Conservation (phyloP, 2,113 vertebrate genomes). For the Leptobrachium leishanense region DNA sequence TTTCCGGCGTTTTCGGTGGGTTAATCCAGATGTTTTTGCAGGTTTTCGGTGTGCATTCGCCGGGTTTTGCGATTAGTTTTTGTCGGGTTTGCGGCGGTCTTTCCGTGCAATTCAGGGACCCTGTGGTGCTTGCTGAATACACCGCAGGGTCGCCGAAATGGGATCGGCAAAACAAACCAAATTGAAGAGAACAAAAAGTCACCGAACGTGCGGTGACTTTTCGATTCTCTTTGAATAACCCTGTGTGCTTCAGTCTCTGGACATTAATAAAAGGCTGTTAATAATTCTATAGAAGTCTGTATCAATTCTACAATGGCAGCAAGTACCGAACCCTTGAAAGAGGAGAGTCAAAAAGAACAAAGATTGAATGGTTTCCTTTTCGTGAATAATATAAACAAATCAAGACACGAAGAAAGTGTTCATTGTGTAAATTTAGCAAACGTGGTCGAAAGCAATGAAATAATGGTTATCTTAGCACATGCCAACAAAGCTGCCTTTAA, state of each 20-base stretch:
- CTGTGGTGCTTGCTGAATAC: no score
- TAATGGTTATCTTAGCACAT: slow-evolving; percentile 26
- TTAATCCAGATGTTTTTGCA: no score
- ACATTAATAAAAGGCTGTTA: not conserved
- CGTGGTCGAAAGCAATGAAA: slow-evolving; percentile 24
- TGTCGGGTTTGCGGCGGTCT: no score
- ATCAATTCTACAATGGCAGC: not conserved
- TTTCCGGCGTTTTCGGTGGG: no score
- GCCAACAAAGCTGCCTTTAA: slow-evolving; percentile 21
- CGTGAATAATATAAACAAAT: slow-evolving; percentile 26
- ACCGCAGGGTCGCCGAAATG: no score
- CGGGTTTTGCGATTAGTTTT: no score
- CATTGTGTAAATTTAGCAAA: slow-evolving; percentile 24
- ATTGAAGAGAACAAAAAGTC: no score
- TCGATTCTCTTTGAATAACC: no score
- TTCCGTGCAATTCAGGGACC: no score
- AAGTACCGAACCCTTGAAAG: slow-evolving; percentile 4
- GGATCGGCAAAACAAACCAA: no score
- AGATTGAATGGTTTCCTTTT: slow-evolving; percentile 25
- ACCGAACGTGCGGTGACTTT: no score
- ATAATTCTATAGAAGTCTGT: not conserved
- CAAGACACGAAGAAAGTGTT: slow-evolving; percentile 26
- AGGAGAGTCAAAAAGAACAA: slow-evolving; percentile 24
- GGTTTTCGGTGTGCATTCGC: no score
- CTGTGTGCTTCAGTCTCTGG: not conserved